phyloP scores from a whole-genome alignment of 2,113 vertebrate genomes.

The Notechis scutatus region DNA sequence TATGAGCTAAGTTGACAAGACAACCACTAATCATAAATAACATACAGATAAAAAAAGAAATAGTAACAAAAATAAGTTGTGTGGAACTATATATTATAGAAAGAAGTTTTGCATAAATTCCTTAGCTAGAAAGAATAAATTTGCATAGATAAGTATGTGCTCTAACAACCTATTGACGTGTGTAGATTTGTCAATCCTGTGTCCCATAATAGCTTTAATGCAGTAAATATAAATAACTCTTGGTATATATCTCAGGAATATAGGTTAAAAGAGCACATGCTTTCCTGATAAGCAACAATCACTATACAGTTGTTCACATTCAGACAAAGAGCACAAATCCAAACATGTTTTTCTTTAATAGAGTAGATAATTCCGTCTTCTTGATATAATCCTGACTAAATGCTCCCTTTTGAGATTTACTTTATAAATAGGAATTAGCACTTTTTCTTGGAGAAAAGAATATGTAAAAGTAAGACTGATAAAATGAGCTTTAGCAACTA shows the following conservation, averaged over 20 bases:
- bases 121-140: not conserved
- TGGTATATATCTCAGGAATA: not conserved
- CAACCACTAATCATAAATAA: not conserved
- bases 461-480: not conserved
- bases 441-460: not conserved
- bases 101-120: not conserved
- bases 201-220: not conserved
- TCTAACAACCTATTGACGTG: not conserved
- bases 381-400: not conserved
- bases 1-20: not conserved
- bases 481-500: not conserved
- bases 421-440: not conserved
- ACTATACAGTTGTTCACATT: not conserved
- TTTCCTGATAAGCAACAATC: not conserved
- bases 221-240: not conserved
- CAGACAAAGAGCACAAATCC: not conserved
- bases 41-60: not conserved
- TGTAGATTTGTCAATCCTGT: not conserved
- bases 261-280: not conserved
- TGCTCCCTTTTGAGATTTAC: not conserved
- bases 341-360: not conserved
- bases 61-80: not conserved
- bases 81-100: not conserved
- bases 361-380: not conserved
- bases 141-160: not conserved